Conservation (phyloP, 1,140 invertebrate genomes). For the Euwallacea fornicatus region DNA sequence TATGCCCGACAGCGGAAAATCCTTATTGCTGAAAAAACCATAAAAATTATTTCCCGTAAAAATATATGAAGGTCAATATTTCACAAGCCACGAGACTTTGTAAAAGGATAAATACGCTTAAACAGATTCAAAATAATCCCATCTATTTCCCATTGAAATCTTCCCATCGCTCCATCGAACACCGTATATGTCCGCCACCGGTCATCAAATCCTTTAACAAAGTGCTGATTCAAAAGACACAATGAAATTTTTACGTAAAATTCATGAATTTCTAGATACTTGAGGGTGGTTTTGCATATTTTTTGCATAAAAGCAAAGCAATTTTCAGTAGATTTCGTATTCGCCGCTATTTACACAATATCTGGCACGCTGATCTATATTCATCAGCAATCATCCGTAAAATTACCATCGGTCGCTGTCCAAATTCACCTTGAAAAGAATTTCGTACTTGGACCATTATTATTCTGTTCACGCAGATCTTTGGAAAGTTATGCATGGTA, state of each 20-base stretch:
- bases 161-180: too few relatives aligned
- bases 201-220: too few relatives aligned
- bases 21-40: too few relatives aligned
- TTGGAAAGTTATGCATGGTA: constrained; percentile 32
- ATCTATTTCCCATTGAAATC: too few relatives aligned
- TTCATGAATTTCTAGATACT: background rate
- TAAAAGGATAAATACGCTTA: too few relatives aligned
- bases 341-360: background rate
- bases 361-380: constrained; percentile 12
- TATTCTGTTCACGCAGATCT: constrained; percentile 11
- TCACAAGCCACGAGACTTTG: too few relatives aligned
- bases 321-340: background rate
- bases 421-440: constrained; percentile 26
- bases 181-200: too few relatives aligned
- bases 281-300: background rate
- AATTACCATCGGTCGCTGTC: constrained; percentile 7
- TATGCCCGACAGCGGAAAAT: too few relatives aligned
- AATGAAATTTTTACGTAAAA: background rate
- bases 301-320: background rate
- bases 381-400: constrained; percentile 1
- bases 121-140: too few relatives aligned
- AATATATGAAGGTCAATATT: too few relatives aligned
- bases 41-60: too few relatives aligned
- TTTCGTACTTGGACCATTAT: constrained; percentile 23
- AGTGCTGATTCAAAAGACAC: background rate